Evolutionary conservation across 2,113 vertebrate species (phyloP).

Genomic region (Azemiops feae): DNA sequence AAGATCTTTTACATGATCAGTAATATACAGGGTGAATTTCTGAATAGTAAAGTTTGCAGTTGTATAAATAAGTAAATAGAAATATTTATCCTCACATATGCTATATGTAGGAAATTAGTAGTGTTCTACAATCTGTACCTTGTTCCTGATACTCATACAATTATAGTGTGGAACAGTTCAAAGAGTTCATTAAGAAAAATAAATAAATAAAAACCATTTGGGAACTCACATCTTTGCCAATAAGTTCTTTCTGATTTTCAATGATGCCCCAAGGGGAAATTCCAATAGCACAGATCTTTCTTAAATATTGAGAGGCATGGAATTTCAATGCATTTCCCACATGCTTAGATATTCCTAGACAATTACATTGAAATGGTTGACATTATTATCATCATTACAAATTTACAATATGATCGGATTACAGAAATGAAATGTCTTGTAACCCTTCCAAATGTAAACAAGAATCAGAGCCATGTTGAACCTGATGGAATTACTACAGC

Average conservation of each 20-base stretch:
- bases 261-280: slow-evolving; percentile 93
- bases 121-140: neutral
- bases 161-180: neutral
- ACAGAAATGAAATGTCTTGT: neutral
- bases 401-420: neutral
- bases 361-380: neutral
- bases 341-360: slow-evolving; percentile 86
- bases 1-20: neutral
- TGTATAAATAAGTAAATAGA: neutral
- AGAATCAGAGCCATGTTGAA: neutral
- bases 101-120: neutral
- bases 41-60: neutral
- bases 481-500: neutral
- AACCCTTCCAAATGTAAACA: neutral
- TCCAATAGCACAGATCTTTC: slow-evolving; percentile 88
- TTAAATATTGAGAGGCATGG: slow-evolving; percentile 79
- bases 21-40: neutral
- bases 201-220: neutral
- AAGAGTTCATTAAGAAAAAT: neutral
- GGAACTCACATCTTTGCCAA: slow-evolving; percentile 88
- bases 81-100: neutral
- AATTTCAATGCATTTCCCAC: slow-evolving; percentile 90
- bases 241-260: slow-evolving; percentile 89
- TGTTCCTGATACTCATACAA: neutral
- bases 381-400: neutral